Conservation (phyloP, 2,113 vertebrate genomes). For the Caloenas nicobarica region DNA sequence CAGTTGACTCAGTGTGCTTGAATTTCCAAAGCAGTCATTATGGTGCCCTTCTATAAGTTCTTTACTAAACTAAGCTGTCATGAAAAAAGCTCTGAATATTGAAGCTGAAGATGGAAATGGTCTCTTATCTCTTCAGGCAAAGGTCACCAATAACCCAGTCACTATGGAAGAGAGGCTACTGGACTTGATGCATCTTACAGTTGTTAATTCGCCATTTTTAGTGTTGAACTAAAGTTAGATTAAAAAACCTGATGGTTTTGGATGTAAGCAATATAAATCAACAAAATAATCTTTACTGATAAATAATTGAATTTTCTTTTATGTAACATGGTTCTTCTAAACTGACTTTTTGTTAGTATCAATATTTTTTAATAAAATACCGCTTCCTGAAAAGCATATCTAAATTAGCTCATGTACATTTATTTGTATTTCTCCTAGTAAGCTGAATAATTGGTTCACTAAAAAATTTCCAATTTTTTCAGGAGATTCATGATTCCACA, state of each 20-base stretch:
- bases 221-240: background rate
- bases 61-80: background rate
- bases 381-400: background rate
- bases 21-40: background rate
- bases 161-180: background rate
- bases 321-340: background rate
- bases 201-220: background rate
- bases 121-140: background rate
- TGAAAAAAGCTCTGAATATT: background rate
- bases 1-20: background rate
- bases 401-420: background rate
- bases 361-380: background rate
- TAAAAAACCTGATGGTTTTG: background rate
- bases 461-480: constrained; percentile 4
- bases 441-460: background rate
- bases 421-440: background rate
- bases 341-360: background rate
- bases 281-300: background rate
- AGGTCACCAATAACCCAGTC: background rate
- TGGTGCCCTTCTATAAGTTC: background rate
- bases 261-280: background rate
- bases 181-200: background rate
- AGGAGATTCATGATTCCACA: constrained; percentile 1
- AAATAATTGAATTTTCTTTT: background rate
- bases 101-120: background rate